A percentile compares a stretch with the other conserved stretches of the same genome.
Conservation (phyloP, 1,140 invertebrate species). For the Cydia fagiglandana region DNA sequence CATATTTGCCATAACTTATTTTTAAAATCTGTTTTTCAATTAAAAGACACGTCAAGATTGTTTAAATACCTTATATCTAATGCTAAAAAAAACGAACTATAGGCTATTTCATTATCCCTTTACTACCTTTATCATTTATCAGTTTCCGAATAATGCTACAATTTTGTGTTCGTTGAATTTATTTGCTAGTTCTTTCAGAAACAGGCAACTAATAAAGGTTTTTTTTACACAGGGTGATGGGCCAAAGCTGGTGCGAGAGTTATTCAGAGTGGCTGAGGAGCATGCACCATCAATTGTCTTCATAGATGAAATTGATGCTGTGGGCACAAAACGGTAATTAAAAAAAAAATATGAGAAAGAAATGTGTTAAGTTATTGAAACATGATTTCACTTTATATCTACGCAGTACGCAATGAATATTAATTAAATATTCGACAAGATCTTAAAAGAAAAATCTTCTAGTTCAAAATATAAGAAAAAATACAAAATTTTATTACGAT, state of each 20-base stretch:
- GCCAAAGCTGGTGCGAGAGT: constrained; percentile 97
- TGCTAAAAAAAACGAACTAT: too few species aligned
- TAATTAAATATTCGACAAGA: too few species aligned
- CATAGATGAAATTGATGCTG: constrained; percentile 99
- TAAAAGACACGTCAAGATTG: too few species aligned
- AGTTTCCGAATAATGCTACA: neutral
- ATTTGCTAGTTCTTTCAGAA: constrained; percentile 30
- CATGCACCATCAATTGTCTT: constrained; percentile 99
- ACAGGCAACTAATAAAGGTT: neutral
- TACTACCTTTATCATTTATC: too few species aligned
- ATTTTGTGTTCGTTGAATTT: constrained; percentile 38
- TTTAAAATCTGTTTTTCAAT: too few species aligned
- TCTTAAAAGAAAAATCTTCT: too few species aligned
- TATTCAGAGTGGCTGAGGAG: constrained; percentile 99
- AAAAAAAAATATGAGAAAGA: neutral
- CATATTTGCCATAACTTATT: too few species aligned
- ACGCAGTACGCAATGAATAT: too few species aligned
- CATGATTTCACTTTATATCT: too few species aligned
- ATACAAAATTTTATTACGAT: constrained; percentile 25
- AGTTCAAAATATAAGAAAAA: neutral
- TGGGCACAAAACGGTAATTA: constrained; percentile 94
- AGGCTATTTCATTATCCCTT: too few species aligned
- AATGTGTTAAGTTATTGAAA: too few species aligned
- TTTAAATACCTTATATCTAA: too few species aligned
- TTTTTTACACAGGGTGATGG: constrained; percentile 91